Evolutionary conservation across 2,113 vertebrate species (phyloP).

Genomic region (Cromileptes altivelis): DNA sequence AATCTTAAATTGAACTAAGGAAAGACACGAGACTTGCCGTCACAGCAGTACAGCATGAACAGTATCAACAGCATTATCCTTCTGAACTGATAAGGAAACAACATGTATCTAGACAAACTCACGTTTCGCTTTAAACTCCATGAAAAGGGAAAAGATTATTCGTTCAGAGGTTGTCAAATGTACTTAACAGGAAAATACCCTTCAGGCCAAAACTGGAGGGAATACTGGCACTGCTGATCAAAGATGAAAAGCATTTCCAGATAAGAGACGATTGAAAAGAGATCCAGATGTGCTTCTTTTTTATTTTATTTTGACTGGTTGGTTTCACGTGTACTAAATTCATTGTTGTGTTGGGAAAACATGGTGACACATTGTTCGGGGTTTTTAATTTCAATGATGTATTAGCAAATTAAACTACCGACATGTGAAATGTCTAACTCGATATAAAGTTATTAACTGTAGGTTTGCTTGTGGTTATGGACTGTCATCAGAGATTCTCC

Average conservation of each 20-base stretch:
- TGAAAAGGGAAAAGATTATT: neutral
- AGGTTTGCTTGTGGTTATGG: neutral
- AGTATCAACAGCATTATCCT: neutral
- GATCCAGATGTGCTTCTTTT: slow-evolving; percentile 39
- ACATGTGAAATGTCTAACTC: no score
- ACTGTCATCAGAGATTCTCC: neutral
- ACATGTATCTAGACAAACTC: neutral
- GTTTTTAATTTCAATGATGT: neutral
- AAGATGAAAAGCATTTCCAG: slow-evolving; percentile 32
- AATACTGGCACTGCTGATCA: slow-evolving; percentile 26
- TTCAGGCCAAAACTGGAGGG: slow-evolving; percentile 4
- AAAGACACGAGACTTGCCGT: neutral
- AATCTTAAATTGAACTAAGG: neutral
- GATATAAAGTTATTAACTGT: neutral
- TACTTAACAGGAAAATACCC: slow-evolving; percentile 18
- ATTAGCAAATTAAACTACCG: neutral
- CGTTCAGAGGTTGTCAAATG: slow-evolving; percentile 9
- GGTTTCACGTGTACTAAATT: slow-evolving; percentile 1
- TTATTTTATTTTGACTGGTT: neutral
- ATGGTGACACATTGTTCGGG: neutral
- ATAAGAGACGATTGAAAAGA: slow-evolving; percentile 24
- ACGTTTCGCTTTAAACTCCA: slow-evolving; percentile 28
- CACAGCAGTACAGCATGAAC: neutral
- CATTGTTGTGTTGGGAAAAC: neutral
- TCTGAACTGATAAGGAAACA: neutral